Evolutionary conservation across 2,797 vertebrate species (phyloP).

Genomic region (Meriones psammophilus): DNA sequence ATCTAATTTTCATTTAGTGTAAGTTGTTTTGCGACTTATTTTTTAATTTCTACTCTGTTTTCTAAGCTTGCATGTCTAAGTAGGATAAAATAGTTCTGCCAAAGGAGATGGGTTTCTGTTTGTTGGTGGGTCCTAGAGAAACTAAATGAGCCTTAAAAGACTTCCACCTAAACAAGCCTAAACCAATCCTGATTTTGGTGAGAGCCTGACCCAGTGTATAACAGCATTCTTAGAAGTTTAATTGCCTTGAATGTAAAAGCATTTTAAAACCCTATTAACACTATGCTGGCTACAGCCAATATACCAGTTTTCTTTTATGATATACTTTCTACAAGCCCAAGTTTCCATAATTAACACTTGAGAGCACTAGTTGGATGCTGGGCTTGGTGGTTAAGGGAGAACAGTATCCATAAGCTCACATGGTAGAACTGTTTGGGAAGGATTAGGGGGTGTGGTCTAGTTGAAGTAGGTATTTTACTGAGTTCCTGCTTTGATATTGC

Average conservation of each 20-base stretch:
- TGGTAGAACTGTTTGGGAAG: neutral
- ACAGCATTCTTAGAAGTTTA: neutral
- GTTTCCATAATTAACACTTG: neutral
- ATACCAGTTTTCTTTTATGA: neutral
- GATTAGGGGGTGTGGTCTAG: neutral
- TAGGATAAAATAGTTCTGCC: neutral
- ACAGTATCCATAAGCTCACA: neutral
- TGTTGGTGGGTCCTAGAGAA: neutral
- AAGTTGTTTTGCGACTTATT: neutral
- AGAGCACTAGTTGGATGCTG: neutral
- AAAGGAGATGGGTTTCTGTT: neutral
- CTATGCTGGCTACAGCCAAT: neutral
- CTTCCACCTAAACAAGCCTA: neutral
- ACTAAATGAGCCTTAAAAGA: neutral
- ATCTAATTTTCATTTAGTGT: neutral
- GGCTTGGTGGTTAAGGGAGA: neutral
- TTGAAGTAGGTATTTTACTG: neutral
- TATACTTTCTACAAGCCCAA: neutral
- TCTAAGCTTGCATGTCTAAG: neutral
- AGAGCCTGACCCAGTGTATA: neutral
- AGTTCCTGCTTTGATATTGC: neutral
- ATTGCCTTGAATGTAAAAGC: neutral
- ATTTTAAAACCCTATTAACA: neutral
- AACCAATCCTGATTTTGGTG: neutral
- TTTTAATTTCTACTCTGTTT: neutral